Percentiles rank a stretch among this genome's conserved stretches.
phyloP scores from a whole-genome alignment of 2,113 vertebrate species.

The Marmota flaviventris region DNA sequence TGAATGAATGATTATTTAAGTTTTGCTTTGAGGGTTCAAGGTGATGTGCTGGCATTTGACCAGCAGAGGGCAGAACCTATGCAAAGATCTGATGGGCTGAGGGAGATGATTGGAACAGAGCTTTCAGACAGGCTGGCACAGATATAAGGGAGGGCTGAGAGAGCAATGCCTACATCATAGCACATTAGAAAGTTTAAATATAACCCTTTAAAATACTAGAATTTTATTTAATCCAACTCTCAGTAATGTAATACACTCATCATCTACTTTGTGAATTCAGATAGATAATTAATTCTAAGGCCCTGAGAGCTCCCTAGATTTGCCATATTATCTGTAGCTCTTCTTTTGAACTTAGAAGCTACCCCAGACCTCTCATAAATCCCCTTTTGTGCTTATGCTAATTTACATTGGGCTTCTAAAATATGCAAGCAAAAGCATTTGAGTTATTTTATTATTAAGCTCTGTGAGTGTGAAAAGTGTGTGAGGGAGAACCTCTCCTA shows the following conservation, averaged over 20 bases:
- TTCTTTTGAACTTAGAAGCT: neutral
- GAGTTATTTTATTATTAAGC: neutral
- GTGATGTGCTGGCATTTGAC: neutral
- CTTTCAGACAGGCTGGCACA: neutral
- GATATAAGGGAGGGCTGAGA: too few relatives aligned
- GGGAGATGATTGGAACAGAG: too few relatives aligned
- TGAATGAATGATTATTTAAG: neutral
- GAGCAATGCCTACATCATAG: neutral
- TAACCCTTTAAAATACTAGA: neutral
- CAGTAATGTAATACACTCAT: neutral
- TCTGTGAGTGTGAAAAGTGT: neutral
- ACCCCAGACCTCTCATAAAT: neutral
- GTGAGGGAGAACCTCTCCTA: neutral
- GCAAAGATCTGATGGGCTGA: neutral
- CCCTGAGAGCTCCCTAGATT: neutral
- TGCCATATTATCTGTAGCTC: neutral
- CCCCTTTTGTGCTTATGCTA: neutral
- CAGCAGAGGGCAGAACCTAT: slow-evolving; percentile 77
- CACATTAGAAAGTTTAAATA: slow-evolving; percentile 6
- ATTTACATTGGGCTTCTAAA: neutral
- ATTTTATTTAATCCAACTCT: neutral
- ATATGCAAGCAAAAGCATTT: neutral
- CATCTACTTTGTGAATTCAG: slow-evolving; percentile 38
- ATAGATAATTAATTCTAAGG: neutral
- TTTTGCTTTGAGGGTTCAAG: slow-evolving; percentile 27